Base-by-base conservation (phyloP, 2,888 invertebrate genomes). In the Drosophila colorata region DNA sequence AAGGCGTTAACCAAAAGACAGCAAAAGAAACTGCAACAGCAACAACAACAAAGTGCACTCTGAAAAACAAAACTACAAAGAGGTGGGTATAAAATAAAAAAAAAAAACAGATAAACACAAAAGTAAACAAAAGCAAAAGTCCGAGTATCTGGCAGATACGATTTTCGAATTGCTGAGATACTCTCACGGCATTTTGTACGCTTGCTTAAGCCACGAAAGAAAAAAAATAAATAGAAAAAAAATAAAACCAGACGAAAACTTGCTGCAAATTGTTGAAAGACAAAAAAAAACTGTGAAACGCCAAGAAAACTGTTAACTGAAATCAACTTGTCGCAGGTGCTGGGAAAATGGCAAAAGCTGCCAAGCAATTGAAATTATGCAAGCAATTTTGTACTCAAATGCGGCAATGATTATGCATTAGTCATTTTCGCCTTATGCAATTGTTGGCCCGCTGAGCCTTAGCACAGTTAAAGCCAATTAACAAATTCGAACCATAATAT, bases 131-230 rank as follows among this genome's bases (percentile, higher is more conserved):
- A 56, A 69, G 66, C 74, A 71, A 79, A 65, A 74, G 85, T 72
- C 69, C 55, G 43, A 44, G 63, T 77, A 80, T 76, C 87, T 72
- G 68, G 37, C 65, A 73, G 87, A 78, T 86, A 74, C 88, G 87
- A 84, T 88, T 85, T 86, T 65, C 66, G 76, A 88, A 87, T 87
- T 72, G 84, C 72, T 76, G 70, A 74, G 84, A 76, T 71, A 76
- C 74, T 88, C 84, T 79, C 85, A 88, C 81, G 88, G 68, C 67
- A 78, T 69, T 86, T 80, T 78, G 71, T 77, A 41, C 44, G 67
- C 72, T 70, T 64, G 70, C 70, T 69, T 64, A 69, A 58, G 44
- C 25, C 37, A 68, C 38, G 33, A 13, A 53, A 1, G 28, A 11
- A 25, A 2, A 7, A 35, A 53, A 31, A 38, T 13, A 67, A 14